phyloP scores from a whole-genome alignment of 92 coral and sea anemone species.

The Porites divaricata region DNA sequence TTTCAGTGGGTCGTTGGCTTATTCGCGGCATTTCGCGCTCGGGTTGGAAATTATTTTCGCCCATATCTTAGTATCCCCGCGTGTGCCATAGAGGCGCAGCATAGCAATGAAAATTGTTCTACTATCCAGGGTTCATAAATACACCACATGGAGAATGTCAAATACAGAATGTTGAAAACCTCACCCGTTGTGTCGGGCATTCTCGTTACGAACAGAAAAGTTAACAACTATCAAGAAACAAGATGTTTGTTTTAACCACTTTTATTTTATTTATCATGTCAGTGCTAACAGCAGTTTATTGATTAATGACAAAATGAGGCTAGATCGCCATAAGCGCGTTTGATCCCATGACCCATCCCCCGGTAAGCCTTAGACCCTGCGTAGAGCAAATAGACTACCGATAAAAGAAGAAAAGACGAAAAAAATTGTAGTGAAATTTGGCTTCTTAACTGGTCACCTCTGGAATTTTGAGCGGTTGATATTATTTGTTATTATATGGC shows the following conservation, averaged over 20 bases:
- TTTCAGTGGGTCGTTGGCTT: background rate
- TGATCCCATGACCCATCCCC: background rate
- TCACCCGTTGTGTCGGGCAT: too few relatives aligned
- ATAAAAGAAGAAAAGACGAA: too few relatives aligned
- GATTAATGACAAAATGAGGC: background rate
- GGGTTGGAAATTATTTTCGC: conserved; percentile 19
- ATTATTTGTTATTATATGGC: too few relatives aligned
- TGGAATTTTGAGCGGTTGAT: too few relatives aligned
- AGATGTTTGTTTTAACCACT: background rate
- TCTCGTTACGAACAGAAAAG: too few relatives aligned
- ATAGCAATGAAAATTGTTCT: background rate
- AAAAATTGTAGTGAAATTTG: too few relatives aligned
- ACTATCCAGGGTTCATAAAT: too few relatives aligned
- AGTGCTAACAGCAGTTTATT: background rate
- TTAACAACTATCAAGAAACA: too few relatives aligned
- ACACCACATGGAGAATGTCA: too few relatives aligned
- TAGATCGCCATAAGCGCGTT: background rate
- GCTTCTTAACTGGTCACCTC: too few relatives aligned
- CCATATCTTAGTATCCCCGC: conserved; percentile 6
- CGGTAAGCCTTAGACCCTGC: background rate
- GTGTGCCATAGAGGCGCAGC: too few relatives aligned
- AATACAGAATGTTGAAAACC: too few relatives aligned
- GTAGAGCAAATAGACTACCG: background rate
- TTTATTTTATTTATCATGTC: background rate
- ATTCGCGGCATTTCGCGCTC: conserved; percentile 1